Percentiles rank a stretch among this genome's conserved stretches.
Conservation (phyloP, 2,113 vertebrate genomes). For the Atherinomorus stipes region DNA sequence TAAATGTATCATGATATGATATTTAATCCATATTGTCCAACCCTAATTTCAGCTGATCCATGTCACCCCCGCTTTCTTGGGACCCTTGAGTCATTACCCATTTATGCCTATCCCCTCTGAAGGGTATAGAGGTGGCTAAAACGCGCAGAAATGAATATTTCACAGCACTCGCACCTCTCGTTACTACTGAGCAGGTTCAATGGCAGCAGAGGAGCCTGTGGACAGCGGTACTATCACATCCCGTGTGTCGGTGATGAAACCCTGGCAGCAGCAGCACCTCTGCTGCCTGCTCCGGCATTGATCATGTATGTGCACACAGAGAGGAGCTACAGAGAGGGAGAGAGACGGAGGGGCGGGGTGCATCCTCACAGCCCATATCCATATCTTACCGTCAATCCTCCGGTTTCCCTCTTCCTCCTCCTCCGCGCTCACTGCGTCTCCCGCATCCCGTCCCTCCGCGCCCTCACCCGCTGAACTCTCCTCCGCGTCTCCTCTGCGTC, state of each 20-base stretch:
- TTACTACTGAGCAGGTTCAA: constrained; percentile 65
- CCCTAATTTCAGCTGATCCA: constrained; percentile 10
- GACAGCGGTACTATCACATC: constrained; percentile 42
- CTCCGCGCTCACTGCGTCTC: constrained; percentile 79
- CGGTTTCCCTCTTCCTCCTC: constrained; percentile 70
- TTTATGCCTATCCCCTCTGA: constrained; percentile 27
- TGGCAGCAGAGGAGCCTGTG: constrained; percentile 43
- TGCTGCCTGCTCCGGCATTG: constrained; percentile 30
- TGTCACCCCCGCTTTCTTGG: constrained; percentile 25
- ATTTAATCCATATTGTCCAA: too few relatives aligned
- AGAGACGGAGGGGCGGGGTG: constrained; percentile 53
- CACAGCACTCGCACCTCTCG: constrained; percentile 42
- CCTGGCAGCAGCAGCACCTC: constrained; percentile 55
- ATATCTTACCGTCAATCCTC: constrained; percentile 81
- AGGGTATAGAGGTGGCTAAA: constrained; percentile 32
- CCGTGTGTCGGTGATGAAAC: constrained; percentile 52
- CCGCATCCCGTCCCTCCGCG: constrained; percentile 72
- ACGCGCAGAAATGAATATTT: constrained; percentile 75
- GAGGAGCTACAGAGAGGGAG: not conserved
- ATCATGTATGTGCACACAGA: constrained; percentile 44
- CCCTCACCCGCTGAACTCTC: constrained; percentile 66
- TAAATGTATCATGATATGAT: too few relatives aligned
- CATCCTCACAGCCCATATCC: constrained; percentile 68
- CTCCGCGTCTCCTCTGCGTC: constrained; percentile 44
- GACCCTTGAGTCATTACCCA: constrained; percentile 47